Base-by-base conservation (phyloP, 2,797 vertebrate species). In the Pangasius sanitwongsei region DNA sequence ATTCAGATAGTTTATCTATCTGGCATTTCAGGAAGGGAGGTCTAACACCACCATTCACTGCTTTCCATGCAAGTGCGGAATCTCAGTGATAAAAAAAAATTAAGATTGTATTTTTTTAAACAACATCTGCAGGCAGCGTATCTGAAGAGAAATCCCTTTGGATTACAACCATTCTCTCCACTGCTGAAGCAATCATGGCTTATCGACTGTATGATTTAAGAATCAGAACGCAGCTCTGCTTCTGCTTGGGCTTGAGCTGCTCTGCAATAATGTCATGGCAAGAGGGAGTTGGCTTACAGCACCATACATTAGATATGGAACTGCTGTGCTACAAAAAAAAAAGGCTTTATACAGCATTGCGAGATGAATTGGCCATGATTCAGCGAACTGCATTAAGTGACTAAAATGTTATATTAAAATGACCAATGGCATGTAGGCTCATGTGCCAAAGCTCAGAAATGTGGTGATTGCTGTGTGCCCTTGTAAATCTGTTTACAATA, bases 1-100 rank as follows among this genome's bases (percentile, higher is more conserved):
- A 87, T 90, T 90, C 83, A 90, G 89, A 87, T 89, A 90, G 87
- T 90, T 92, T 92, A 92, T 92, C 92, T 90, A 91, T 88, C 72
- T 92, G 91, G 88, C 90, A 91, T 91, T 91, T 90, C 83, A 87
- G 83, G 69, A 72, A 74, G 69, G 83, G 70, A 88, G 83, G 85
- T 90, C 80, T 77, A 86, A 88, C 70, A 44, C 75, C 80, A 83
- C 74, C 67, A 48, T 89, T 84, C 85, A 70, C 50, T 84, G 63
- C 34, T 7, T 83, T 84, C 12, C 6, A 55, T 6, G 13, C 16
- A 34, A 86, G 70, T 82, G 28, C 8, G 61, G 72, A 48, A 85
- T 91, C 67, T 82, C 75, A 80, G 20, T 18, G 31, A 63, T 72
- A 86, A 86, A 67, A 78, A 88, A 34, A 72, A 4, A 89, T 83